Conservation (phyloP, 2,113 vertebrate species). For the Acanthochromis polyacanthus region DNA sequence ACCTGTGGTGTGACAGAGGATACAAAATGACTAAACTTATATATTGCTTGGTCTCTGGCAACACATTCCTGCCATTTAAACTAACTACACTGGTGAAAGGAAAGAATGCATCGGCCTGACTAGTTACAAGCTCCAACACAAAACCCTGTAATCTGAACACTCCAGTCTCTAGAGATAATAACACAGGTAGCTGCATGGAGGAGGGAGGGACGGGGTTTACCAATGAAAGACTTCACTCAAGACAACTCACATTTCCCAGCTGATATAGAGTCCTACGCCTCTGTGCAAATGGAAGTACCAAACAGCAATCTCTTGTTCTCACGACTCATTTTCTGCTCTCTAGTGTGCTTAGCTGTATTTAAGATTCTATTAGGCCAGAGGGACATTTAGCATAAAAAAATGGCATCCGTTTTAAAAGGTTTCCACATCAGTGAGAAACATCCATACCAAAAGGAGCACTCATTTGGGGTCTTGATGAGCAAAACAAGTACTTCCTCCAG, state of each 20-base stretch:
- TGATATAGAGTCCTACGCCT: slow-evolving; percentile 41
- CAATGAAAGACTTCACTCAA: slow-evolving; percentile 41
- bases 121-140: slow-evolving; percentile 73
- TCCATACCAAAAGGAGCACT: neutral
- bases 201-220: neutral
- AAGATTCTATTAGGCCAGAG: slow-evolving; percentile 26
- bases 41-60: slow-evolving; percentile 6
- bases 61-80: slow-evolving; percentile 47
- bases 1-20: neutral
- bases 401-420: slow-evolving; percentile 23
- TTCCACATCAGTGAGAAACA: slow-evolving; percentile 3
- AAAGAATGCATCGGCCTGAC: slow-evolving; percentile 58
- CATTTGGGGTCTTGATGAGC: slow-evolving; percentile 17
- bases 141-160: slow-evolving; percentile 75
- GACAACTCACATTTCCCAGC: slow-evolving; percentile 45
- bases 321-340: slow-evolving; percentile 41
- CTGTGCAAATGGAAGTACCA: slow-evolving; percentile 22
- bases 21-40: neutral
- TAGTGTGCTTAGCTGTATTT: slow-evolving; percentile 17
- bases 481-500: slow-evolving; percentile 19
- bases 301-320: slow-evolving; percentile 36
- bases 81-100: slow-evolving; percentile 54
- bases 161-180: slow-evolving; percentile 62
- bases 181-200: slow-evolving; percentile 63
- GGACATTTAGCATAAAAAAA: slow-evolving; percentile 24